Percentiles rank a stretch among this genome's conserved stretches.
phyloP scores from a whole-genome alignment of 2,113 vertebrate genomes.

The human (Homo sapiens) region GRCh38 chr6:36009501-36010000 shows the following conservation, averaged over 20 bases:
- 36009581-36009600: background rate
- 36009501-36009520: background rate
- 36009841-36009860: background rate
- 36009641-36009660: background rate
- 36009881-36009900: background rate
- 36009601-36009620: background rate
- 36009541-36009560: background rate
- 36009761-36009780: background rate
- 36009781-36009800: background rate
- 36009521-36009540: background rate
- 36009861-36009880: background rate
- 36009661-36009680: background rate
- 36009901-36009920: background rate
- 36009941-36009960: background rate
- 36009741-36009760: background rate
- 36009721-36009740: background rate
- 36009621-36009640: background rate
- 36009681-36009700: background rate
- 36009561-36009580: background rate
- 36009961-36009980: background rate
- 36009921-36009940: background rate
- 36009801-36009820: background rate
- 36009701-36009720: background rate
- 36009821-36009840: background rate
- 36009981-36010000: background rate